Base-by-base conservation (phyloP, 1,140 invertebrate genomes). In the Saccostrea glomerata region DNA sequence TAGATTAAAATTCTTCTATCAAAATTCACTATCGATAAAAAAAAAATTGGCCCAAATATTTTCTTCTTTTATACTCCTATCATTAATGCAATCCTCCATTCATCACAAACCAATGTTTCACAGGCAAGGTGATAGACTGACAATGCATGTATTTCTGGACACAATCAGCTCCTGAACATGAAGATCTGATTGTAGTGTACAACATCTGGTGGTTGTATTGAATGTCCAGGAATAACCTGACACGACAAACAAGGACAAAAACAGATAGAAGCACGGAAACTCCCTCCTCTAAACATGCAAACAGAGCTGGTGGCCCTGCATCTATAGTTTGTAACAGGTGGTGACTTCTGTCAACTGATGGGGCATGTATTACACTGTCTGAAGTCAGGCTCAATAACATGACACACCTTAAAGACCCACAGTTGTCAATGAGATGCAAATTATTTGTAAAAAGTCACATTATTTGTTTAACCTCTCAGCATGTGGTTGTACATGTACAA, bases 171-270 rank as follows among this genome's bases (percentile, higher is more conserved):
- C 25, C 15, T 77, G 25, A 30, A 77, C 70, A 77, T 30, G 25
- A 73, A 73, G 23, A 30, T 77, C 25, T 77, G 23, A 77, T 36
- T 77, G 70, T 77, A 30, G 7, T 77, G 23, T 25, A 77, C 70
- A 77, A 77, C 70, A 77, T 77, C 70, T 77, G 70, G 23, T 36
- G 70, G 70, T 77, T 77, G 70, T 77, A 77, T 77, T 77, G 25
- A 30, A 77, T 77, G 25, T 36, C 70, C 70, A 36, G 70, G 36
- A 77, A 40, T 77, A 77, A 77, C 25, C 23, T 30, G 70, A 77
- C 70, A 77, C 70, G 15, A 36, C 70, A 30, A 77, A 73, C 9
- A 36, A 25, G 13, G 70, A 25, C 25, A 25, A 20, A 36, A 77
- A 77, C 70, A 77, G 70, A 25, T 36, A 25, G n/a, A 13, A 77